Conservation (phyloP, 2,797 vertebrate genomes). For the Gymnoscopelus braueri region DNA sequence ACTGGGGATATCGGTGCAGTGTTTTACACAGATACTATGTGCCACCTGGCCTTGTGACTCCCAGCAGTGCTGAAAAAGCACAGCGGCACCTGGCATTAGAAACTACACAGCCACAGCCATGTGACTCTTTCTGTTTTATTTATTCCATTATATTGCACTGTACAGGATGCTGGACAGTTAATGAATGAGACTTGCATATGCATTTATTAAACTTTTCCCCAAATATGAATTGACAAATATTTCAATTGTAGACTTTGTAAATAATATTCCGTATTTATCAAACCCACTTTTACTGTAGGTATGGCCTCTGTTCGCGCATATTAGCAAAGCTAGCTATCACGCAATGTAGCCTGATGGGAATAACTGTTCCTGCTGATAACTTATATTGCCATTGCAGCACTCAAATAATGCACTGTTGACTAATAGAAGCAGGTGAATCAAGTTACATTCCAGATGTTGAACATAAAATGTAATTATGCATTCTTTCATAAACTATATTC, state of each 20-base stretch:
- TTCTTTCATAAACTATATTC: not conserved
- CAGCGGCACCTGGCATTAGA: slow-evolving; percentile 56
- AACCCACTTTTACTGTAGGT: not conserved
- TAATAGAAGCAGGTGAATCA: no score
- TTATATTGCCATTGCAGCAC: no score
- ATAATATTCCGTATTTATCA: slow-evolving; percentile 20
- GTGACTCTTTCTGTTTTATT: slow-evolving; percentile 18
- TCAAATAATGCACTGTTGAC: no score
- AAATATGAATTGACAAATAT: not conserved
- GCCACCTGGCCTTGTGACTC: slow-evolving; percentile 50
- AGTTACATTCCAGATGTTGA: no score
- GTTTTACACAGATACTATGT: slow-evolving; percentile 53
- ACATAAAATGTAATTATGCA: no score
- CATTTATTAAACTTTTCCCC: not conserved
- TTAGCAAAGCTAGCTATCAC: not conserved
- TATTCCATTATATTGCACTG: slow-evolving; percentile 12
- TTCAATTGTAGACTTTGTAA: slow-evolving; percentile 7
- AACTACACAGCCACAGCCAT: slow-evolving; percentile 19
- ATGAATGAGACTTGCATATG: not conserved
- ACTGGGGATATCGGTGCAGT: slow-evolving; percentile 23
- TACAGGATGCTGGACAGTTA: not conserved
- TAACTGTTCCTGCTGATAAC: no score
- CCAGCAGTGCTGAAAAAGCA: slow-evolving; percentile 51
- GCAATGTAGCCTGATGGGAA: no score
- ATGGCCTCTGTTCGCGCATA: not conserved